Evolutionary conservation across 2,113 vertebrate species (phyloP).

Genomic region (Echinops telfairi): DNA sequence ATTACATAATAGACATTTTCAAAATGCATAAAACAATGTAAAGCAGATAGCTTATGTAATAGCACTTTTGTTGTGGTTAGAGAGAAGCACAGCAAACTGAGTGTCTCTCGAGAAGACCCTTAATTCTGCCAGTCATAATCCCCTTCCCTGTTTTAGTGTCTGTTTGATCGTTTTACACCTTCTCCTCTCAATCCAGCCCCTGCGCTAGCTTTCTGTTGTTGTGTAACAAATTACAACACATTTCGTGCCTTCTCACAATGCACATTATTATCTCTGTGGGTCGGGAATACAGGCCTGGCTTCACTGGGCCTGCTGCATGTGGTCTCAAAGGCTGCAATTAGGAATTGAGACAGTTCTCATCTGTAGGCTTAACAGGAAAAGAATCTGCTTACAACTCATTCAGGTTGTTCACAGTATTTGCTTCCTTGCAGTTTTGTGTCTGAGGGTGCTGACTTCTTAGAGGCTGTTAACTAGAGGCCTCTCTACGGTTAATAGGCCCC

Average conservation of each 20-base stretch:
- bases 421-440: neutral
- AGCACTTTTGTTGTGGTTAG: neutral
- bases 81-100: neutral
- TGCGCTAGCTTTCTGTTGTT: neutral
- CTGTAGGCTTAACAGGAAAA: neutral
- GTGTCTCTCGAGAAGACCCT: neutral
- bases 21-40: slow-evolving; percentile 13
- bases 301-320: neutral
- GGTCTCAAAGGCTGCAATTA: neutral
- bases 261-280: neutral
- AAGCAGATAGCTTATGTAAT: neutral
- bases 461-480: neutral
- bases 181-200: neutral
- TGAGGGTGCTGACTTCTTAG: neutral
- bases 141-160: slow-evolving; percentile 20
- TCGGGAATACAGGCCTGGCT: neutral
- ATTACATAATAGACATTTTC: neutral
- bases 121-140: neutral
- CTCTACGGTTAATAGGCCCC: neutral
- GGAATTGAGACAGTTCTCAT: neutral
- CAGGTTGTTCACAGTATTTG: neutral
- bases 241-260: neutral
- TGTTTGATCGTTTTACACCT: neutral
- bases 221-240: slow-evolving; percentile 5
- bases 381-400: neutral